Conservation (phyloP, 2,797 vertebrate genomes). For the Manis pentadactyla region DNA sequence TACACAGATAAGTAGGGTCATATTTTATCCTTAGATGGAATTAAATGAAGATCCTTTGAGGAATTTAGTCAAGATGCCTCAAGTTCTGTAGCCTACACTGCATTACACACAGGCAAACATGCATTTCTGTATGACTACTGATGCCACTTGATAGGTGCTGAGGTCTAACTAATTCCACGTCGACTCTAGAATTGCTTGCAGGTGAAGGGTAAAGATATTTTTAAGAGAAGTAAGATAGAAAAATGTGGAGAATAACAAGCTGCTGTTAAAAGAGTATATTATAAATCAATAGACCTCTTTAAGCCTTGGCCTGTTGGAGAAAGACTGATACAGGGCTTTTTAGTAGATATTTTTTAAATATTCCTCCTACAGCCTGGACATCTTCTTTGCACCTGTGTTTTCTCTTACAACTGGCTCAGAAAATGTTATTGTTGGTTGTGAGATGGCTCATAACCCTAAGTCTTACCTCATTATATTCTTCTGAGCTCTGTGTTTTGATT, state of each 20-base stretch:
- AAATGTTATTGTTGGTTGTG: constrained; percentile 24
- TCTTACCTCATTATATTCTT: constrained; percentile 24
- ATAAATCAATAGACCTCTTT: background rate
- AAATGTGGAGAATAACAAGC: background rate
- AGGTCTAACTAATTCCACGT: background rate
- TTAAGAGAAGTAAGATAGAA: constrained; percentile 10
- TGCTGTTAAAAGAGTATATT: background rate
- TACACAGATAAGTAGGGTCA: background rate
- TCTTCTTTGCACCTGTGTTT: constrained; percentile 40
- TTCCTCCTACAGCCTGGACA: background rate
- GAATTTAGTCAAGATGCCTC: background rate
- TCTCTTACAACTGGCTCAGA: constrained; percentile 19
- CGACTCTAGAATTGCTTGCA: constrained; percentile 3
- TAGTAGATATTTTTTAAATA: background rate
- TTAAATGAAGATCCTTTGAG: background rate
- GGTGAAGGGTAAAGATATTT: background rate
- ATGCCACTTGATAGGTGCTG: background rate
- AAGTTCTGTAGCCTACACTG: background rate
- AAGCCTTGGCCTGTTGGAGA: background rate
- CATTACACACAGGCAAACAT: background rate
- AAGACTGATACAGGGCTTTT: background rate
- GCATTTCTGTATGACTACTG: background rate
- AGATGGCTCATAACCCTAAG: background rate
- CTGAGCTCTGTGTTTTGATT: constrained; percentile 55
- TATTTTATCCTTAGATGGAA: background rate